Conservation (phyloP, 2,797 vertebrate genomes). For the Numenius phaeopus region DNA sequence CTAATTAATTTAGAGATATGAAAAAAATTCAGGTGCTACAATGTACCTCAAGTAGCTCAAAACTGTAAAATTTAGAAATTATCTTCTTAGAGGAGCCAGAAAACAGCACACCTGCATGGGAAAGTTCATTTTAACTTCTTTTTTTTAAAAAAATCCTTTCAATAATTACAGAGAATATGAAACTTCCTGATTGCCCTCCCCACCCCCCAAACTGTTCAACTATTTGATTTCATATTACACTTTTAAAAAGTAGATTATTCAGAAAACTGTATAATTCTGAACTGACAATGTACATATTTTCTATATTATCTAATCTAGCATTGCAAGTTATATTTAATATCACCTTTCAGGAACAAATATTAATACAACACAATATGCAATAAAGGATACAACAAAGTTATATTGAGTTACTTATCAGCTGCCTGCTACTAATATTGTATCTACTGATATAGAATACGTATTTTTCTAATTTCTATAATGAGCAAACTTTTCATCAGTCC, state of each 20-base stretch:
- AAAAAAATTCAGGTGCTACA: conserved; percentile 26
- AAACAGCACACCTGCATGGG: conserved; percentile 60
- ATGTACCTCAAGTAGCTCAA: conserved; percentile 67
- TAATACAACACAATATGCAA: neutral
- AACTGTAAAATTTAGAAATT: conserved; percentile 65
- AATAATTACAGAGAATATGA: neutral
- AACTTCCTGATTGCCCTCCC: neutral
- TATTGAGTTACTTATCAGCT: neutral
- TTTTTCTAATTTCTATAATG: neutral
- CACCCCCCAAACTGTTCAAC: neutral
- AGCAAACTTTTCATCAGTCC: neutral
- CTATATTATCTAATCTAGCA: neutral
- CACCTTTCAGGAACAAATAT: neutral
- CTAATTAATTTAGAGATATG: conserved; percentile 20
- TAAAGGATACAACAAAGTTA: neutral
- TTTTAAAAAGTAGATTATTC: neutral
- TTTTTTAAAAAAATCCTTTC: neutral
- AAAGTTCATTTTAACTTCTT: conserved; percentile 53
- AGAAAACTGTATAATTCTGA: neutral
- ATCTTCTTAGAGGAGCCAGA: conserved; percentile 69
- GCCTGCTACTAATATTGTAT: neutral
- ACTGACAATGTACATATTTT: neutral
- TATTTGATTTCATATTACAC: neutral
- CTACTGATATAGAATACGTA: neutral
- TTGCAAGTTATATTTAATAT: neutral